A percentile compares a stretch with the other conserved stretches of the same genome.
Evolutionary conservation across 2,113 vertebrate species (phyloP).

Genomic region (Onychostruthus taczanowskii): DNA sequence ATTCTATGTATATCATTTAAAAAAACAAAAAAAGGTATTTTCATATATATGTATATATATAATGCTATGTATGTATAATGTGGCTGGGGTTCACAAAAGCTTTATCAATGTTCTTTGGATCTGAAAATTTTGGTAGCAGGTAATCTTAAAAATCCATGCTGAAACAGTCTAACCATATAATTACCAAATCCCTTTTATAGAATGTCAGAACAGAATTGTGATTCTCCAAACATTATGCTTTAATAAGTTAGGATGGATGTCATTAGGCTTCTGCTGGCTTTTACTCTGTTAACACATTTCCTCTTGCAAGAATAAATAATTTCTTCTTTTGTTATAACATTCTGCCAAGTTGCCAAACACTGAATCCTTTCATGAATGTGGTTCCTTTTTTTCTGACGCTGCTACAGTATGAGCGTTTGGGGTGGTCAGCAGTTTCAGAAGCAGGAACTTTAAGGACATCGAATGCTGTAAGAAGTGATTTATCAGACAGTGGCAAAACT

Average conservation of each 20-base stretch:
- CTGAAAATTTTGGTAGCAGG: background rate
- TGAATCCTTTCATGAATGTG: background rate
- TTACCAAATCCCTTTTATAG: background rate
- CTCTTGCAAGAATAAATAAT: background rate
- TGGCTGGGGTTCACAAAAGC: background rate
- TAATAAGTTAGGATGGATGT: background rate
- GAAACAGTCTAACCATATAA: background rate
- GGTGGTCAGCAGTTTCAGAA: background rate
- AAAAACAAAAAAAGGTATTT: background rate
- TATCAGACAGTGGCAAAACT: background rate
- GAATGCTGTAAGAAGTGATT: background rate
- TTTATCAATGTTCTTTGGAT: background rate
- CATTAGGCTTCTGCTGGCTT: background rate
- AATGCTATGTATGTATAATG: background rate
- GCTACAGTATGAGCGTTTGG: background rate
- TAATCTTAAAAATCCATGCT: background rate
- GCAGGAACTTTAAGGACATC: background rate
- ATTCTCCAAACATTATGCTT: background rate
- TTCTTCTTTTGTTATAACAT: background rate
- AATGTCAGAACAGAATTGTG: background rate
- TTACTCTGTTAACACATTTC: background rate
- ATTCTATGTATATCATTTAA: rapidly evolving
- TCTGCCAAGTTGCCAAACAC: background rate
- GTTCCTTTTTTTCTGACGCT: background rate
- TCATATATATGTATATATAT: too few species aligned